These are phyloP conservation scores for Caenorhabditis virilis DNA, from an alignment of 2,888 invertebrate species.

Conservation along the genomic window DNA sequence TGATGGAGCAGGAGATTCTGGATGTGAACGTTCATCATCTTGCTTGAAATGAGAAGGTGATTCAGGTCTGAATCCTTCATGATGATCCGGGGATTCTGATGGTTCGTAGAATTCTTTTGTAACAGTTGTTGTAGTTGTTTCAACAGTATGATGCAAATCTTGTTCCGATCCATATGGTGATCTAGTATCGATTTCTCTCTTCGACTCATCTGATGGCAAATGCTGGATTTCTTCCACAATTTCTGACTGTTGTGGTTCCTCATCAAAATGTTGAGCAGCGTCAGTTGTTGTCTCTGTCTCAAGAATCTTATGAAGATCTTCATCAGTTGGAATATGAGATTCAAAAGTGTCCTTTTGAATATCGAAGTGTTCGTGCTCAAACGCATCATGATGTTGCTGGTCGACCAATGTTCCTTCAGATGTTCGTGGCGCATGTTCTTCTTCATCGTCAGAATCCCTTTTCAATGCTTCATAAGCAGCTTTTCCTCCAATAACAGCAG, in stretches of 20 bases:
- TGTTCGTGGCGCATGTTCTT: neutral
- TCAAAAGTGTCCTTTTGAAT: neutral
- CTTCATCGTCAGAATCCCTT: too few species aligned
- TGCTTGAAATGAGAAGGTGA: neutral
- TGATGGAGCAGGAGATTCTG: neutral
- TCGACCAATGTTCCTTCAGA: neutral
- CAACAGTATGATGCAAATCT: neutral
- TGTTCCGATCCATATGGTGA: slow-evolving; percentile 1
- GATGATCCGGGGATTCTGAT: neutral
- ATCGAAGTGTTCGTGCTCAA: slow-evolving; percentile 1
- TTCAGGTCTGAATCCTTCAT: neutral
- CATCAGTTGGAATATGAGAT: too few species aligned
- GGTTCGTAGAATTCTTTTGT: slow-evolving; percentile 1
- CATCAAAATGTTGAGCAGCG: slow-evolving; percentile 18
- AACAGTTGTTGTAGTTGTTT: slow-evolving; percentile 3
- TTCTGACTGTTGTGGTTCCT: slow-evolving; percentile 4
- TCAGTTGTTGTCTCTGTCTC: slow-evolving; percentile 29
- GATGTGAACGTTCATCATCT: neutral
- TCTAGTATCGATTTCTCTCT: neutral
- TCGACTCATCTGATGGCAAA: too few species aligned
- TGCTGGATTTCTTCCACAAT: too few species aligned
- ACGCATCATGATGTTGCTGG: neutral
- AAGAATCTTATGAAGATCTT: too few species aligned
- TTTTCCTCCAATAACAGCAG: neutral
- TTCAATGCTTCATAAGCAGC: too few species aligned